phyloP scores from a whole-genome alignment of 2,888 invertebrate genomes.

The Chloroclystis v-ata region DNA sequence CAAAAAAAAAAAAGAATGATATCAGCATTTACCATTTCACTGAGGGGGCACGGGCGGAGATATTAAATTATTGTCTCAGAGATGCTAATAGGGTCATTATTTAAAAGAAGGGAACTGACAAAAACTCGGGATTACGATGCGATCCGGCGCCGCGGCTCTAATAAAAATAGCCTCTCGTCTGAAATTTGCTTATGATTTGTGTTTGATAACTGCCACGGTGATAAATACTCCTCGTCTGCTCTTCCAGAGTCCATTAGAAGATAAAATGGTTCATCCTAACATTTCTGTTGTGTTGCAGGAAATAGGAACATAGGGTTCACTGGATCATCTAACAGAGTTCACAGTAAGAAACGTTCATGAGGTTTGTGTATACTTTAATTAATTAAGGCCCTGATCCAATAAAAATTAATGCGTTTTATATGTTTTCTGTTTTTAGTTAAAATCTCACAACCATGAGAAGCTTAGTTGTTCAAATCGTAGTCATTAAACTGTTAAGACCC shows the following conservation, averaged over 20 bases:
- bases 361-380: too few species aligned
- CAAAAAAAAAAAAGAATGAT: constrained; percentile 40
- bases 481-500: constrained; percentile 19
- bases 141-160: constrained; percentile 17
- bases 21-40: constrained; percentile 43
- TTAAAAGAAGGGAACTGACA: constrained; percentile 49
- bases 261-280: constrained; percentile 4
- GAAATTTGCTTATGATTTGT: constrained; percentile 23
- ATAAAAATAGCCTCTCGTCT: constrained; percentile 22
- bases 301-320: not conserved
- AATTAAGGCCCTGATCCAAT: too few species aligned
- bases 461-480: not conserved
- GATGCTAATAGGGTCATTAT: constrained; percentile 66
- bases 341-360: not conserved
- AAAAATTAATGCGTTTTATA: too few species aligned
- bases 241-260: constrained; percentile 6
- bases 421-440: too few species aligned
- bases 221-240: constrained; percentile 14
- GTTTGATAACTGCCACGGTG: constrained; percentile 18
- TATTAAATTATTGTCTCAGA: constrained; percentile 62
- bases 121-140: constrained; percentile 37
- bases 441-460: not conserved
- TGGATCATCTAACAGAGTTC: not conserved
- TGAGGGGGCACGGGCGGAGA: constrained; percentile 39
- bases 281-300: not conserved